Evolutionary conservation across 2,888 invertebrate species (phyloP).

Genomic region (Hirtodrosophila cameraria): DNA sequence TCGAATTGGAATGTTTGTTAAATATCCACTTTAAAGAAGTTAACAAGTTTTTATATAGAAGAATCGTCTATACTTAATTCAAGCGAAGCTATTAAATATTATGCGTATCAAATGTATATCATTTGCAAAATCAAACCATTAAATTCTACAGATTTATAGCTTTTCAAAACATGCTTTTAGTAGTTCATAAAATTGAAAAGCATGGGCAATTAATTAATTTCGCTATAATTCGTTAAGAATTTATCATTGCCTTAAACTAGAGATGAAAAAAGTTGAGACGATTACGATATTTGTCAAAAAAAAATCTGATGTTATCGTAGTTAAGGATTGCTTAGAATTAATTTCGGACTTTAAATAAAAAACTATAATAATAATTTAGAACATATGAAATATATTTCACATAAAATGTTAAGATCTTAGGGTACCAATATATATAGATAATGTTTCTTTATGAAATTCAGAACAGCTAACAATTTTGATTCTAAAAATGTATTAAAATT

Average conservation of each 20-base stretch:
- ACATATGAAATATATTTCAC: too few relatives aligned
- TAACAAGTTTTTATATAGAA: constrained; percentile 19
- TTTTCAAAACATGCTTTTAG: constrained; percentile 25
- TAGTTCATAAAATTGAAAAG: constrained; percentile 1
- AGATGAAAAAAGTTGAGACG: too few relatives aligned
- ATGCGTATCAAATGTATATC: constrained; percentile 51
- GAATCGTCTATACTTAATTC: constrained; percentile 29
- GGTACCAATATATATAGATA: too few relatives aligned
- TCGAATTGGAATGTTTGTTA: constrained; percentile 44
- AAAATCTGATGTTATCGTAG: too few relatives aligned
- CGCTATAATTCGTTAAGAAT: constrained; percentile 24
- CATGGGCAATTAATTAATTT: constrained; percentile 27
- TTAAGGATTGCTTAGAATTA: too few relatives aligned
- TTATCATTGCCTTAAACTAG: constrained; percentile 14
- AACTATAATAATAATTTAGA: too few relatives aligned
- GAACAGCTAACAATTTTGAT: too few relatives aligned
- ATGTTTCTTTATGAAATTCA: too few relatives aligned
- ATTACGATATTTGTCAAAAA: too few relatives aligned
- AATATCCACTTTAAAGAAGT: constrained; percentile 13
- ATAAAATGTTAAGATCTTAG: too few relatives aligned
- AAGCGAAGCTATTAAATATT: constrained; percentile 28
- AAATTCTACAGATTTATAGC: constrained; percentile 26
- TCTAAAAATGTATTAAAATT: too few relatives aligned
- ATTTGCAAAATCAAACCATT: constrained; percentile 45
- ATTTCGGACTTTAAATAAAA: too few relatives aligned